Conservation (phyloP, 2,888 invertebrate species). For the Drosophila koepferae region DNA sequence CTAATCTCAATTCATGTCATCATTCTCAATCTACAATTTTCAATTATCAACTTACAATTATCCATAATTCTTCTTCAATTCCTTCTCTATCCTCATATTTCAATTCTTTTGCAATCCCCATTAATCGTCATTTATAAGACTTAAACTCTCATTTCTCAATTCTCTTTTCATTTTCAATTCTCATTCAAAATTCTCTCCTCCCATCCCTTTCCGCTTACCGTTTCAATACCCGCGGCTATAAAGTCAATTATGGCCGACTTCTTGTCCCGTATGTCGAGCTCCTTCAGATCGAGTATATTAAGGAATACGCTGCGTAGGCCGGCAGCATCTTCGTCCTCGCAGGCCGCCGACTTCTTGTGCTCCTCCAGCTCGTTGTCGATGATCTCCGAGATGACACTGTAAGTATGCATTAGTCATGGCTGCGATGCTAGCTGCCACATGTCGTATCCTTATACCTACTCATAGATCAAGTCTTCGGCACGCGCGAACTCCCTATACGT, state of each 20-base stretch:
- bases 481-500: conserved; percentile 89
- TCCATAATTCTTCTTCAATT: too few species aligned
- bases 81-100: too few species aligned
- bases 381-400: conserved; percentile 91
- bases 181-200: too few species aligned
- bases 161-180: too few species aligned
- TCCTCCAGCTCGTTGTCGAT: conserved; percentile 89
- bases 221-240: conserved; percentile 94
- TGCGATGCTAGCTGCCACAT: conserved; percentile 2
- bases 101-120: too few species aligned
- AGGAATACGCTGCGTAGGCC: conserved; percentile 91
- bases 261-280: conserved; percentile 92
- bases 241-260: conserved; percentile 94
- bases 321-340: conserved; percentile 84
- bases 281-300: conserved; percentile 90
- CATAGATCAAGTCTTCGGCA: conserved; percentile 93
- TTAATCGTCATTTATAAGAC: too few species aligned
- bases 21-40: too few species aligned
- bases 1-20: too few species aligned
- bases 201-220: conserved; percentile 86
- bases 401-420: conserved; percentile 36
- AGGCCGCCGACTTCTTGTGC: conserved; percentile 86
- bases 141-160: too few species aligned
- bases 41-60: too few species aligned
- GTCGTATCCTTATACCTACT: conserved; percentile 86